Conservation (phyloP, 2,888 invertebrate species). For the Liopterus haemorrhoidalis region DNA sequence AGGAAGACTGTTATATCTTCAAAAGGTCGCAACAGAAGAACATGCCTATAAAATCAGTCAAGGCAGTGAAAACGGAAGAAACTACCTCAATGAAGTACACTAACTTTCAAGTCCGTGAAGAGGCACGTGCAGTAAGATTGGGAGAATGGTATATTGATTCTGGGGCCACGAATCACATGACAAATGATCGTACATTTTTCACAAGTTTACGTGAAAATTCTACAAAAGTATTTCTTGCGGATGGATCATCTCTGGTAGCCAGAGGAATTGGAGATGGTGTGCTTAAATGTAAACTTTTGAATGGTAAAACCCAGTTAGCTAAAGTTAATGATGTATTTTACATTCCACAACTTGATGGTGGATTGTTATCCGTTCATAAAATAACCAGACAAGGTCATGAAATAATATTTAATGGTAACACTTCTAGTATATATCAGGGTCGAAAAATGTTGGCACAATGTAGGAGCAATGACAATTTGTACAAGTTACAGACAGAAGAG, state of each 20-base stretch:
- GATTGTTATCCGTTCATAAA: conserved; percentile 3
- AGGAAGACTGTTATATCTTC: conserved; percentile 8
- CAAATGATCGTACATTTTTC: conserved; percentile 3
- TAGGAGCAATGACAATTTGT: too few relatives aligned
- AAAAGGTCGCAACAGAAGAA: conserved; percentile 7
- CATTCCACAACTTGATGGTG: conserved; percentile 4
- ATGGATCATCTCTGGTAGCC: conserved; percentile 4
- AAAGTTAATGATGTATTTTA: background rate
- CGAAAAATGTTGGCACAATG: too few relatives aligned
- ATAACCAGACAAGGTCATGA: too few relatives aligned
- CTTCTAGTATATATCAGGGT: too few relatives aligned
- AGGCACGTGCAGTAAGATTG: background rate
- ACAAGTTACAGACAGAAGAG: too few relatives aligned
- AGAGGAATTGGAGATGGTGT: conserved; percentile 2
- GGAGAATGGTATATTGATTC: background rate
- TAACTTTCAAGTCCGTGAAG: background rate
- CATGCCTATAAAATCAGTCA: background rate
- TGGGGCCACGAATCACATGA: conserved; percentile 4
- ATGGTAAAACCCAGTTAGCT: background rate
- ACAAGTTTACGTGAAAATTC: background rate
- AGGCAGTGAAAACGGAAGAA: background rate
- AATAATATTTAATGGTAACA: too few relatives aligned
- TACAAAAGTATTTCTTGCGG: conserved; percentile 4
- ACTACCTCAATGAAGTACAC: background rate
- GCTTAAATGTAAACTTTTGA: background rate